These are phyloP conservation scores for Xiphophorus maculatus DNA, from an alignment of 2,113 vertebrate species.

Conservation along the genomic window DNA sequence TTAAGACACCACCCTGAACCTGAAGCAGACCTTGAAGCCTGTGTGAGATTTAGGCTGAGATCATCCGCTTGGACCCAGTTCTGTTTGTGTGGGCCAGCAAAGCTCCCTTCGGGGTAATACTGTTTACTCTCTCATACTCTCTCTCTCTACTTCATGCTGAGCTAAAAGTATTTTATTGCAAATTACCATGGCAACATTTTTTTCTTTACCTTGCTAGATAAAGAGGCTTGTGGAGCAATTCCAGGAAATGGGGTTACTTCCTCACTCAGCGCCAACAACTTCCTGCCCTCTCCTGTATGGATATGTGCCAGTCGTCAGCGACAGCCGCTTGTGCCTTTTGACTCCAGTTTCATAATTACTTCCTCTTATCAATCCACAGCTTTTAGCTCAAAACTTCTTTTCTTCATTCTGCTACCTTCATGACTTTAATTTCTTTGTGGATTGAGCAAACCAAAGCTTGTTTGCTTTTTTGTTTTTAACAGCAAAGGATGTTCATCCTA, in stretches of 20 bases:
- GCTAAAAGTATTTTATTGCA: conserved; percentile 74
- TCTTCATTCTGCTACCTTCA: conserved; percentile 2
- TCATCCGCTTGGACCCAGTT: conserved; percentile 20
- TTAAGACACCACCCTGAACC: conserved; percentile 45
- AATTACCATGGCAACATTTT: conserved; percentile 65
- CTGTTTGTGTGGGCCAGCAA: conserved; percentile 67
- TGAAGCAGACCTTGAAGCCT: conserved; percentile 30
- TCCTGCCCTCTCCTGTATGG: conserved; percentile 78
- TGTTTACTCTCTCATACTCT: conserved; percentile 53
- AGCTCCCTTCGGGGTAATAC: conserved; percentile 58
- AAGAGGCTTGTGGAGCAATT: conserved; percentile 72
- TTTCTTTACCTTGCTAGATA: conserved; percentile 56
- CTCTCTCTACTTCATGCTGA: conserved; percentile 69
- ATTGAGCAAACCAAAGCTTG: conserved; percentile 25
- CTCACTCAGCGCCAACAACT: conserved; percentile 82
- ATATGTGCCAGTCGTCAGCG: conserved; percentile 66
- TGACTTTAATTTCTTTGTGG: conserved; percentile 20
- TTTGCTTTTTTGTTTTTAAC: no score
- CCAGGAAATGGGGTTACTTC: conserved; percentile 84
- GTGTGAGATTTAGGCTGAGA: conserved; percentile 12
- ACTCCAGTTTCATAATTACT: conserved; percentile 72
- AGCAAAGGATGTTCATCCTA: background rate
- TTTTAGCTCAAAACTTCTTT: conserved; percentile 59
- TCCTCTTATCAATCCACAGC: conserved; percentile 70
- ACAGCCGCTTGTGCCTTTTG: conserved; percentile 64